A percentile compares a stretch with the other conserved stretches of the same genome.
These are phyloP conservation scores for Oryctes rhinoceros DNA, from an alignment of 1,140 invertebrate species.

Conservation along the genomic window DNA sequence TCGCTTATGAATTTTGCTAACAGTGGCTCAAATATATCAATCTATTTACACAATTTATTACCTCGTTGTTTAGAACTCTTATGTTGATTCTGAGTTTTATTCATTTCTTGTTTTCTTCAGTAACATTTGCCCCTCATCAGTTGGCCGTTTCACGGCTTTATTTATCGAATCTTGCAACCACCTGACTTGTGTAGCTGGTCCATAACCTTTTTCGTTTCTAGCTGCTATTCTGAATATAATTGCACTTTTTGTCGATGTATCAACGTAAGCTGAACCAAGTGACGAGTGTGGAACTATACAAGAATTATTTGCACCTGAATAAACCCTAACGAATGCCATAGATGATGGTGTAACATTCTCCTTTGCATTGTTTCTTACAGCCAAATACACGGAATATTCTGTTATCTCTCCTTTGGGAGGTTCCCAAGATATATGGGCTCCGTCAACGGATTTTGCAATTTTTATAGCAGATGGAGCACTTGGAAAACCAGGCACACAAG, in stretches of 20 bases:
- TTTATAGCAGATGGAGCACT: constrained; percentile 98
- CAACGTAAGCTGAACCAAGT: constrained; percentile 89
- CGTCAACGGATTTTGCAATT: constrained; percentile 95
- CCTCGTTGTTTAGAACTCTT: neutral
- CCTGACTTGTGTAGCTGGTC: constrained; percentile 97
- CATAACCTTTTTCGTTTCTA: constrained; percentile 97
- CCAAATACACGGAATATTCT: constrained; percentile 99
- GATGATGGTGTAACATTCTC: constrained; percentile 41
- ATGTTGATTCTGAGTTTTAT: neutral
- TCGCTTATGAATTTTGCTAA: neutral
- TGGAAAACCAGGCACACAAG: constrained; percentile 95
- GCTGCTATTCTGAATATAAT: constrained; percentile 99
- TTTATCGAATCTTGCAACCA: constrained; percentile 88
- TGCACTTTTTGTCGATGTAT: constrained; percentile 95
- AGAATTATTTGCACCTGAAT: constrained; percentile 88
- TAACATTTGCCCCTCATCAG: constrained; percentile 45
- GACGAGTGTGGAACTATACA: constrained; percentile 90
- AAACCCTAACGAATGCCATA: constrained; percentile 93
- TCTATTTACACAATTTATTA: constrained; percentile 8
- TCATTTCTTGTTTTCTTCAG: constrained; percentile 34
- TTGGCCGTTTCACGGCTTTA: constrained; percentile 33
- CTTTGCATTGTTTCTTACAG: constrained; percentile 77
- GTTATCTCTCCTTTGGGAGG: constrained; percentile 94
- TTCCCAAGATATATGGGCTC: constrained; percentile 97
- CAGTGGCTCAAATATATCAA: neutral